A percentile compares a stretch with the other conserved stretches of the same genome.
Conservation (phyloP, 2,888 invertebrate species). For the Drosophila imparisetae region DNA sequence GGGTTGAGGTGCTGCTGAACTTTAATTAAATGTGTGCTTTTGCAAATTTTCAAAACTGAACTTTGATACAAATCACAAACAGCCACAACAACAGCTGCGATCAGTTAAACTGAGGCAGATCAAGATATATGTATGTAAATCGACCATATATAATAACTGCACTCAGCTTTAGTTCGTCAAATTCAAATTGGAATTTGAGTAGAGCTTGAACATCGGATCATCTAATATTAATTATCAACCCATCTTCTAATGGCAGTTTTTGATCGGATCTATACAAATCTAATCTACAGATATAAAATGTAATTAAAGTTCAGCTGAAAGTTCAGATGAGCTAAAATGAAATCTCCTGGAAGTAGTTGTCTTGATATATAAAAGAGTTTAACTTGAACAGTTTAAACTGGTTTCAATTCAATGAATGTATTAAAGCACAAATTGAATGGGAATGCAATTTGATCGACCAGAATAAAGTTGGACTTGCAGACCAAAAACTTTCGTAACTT, state of each 20-base stretch:
- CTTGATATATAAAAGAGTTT: not conserved
- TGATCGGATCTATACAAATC: not conserved
- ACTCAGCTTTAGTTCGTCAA: not conserved
- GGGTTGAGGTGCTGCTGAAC: conserved; percentile 76
- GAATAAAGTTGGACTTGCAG: conserved; percentile 30
- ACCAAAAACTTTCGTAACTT: conserved; percentile 7
- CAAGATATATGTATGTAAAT: conserved; percentile 30
- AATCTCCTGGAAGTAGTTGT: not conserved
- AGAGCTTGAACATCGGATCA: not conserved
- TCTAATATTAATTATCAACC: conserved; percentile 1
- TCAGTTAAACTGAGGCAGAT: conserved; percentile 29
- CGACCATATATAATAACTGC: conserved; percentile 14
- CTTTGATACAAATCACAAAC: conserved; percentile 34
- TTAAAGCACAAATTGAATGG: conserved; percentile 10
- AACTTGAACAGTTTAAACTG: not conserved
- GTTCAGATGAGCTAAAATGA: not conserved
- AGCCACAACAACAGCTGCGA: conserved; percentile 26
- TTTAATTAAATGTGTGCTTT: conserved; percentile 68
- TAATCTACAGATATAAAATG: not conserved
- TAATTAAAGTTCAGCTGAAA: conserved; percentile 8
- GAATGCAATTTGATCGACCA: conserved; percentile 21
- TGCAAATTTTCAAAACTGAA: conserved; percentile 45
- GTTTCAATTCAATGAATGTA: conserved; percentile 6
- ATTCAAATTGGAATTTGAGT: conserved; percentile 7
- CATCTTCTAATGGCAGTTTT: not conserved